These are phyloP conservation scores for Lontra canadensis DNA, from an alignment of 2,113 vertebrate species.

Conservation along the genomic window DNA sequence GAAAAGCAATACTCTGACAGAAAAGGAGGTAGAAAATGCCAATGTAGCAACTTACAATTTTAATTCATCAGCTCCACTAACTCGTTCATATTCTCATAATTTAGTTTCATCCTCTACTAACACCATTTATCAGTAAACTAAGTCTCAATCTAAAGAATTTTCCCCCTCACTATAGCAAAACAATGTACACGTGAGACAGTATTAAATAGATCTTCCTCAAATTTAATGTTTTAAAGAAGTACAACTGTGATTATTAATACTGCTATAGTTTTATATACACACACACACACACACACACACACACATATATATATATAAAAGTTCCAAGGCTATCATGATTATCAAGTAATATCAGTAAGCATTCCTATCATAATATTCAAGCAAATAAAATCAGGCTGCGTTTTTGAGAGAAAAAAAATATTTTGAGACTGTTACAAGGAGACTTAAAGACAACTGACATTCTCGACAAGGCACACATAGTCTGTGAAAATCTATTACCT, in stretches of 20 bases:
- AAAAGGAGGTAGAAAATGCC: conserved; percentile 83
- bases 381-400: conserved; percentile 50
- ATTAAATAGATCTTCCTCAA: conserved; percentile 73
- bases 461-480: conserved; percentile 78
- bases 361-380: conserved; percentile 71
- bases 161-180: conserved; percentile 61
- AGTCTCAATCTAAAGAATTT: conserved; percentile 37
- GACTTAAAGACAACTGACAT: conserved; percentile 69
- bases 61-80: conserved; percentile 63
- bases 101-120: conserved; percentile 41
- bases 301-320: conserved; percentile 20
- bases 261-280: conserved; percentile 58
- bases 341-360: conserved; percentile 71
- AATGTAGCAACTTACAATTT: conserved; percentile 70
- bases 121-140: conserved; percentile 56
- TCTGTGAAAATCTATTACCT: conserved; percentile 75
- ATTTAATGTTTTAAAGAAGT: conserved; percentile 73
- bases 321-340: conserved; percentile 71
- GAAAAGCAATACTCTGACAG: conserved; percentile 72
- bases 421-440: conserved; percentile 61
- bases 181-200: conserved; percentile 63
- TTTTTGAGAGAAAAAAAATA: conserved; percentile 51
- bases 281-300: conserved; percentile 6
- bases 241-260: conserved; percentile 74
- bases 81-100: background rate